Evolutionary conservation across 2,888 invertebrate genomes (phyloP), one percentile per base, ranked within the genome.

Genomic region (Pherbina coryleti): DNA sequence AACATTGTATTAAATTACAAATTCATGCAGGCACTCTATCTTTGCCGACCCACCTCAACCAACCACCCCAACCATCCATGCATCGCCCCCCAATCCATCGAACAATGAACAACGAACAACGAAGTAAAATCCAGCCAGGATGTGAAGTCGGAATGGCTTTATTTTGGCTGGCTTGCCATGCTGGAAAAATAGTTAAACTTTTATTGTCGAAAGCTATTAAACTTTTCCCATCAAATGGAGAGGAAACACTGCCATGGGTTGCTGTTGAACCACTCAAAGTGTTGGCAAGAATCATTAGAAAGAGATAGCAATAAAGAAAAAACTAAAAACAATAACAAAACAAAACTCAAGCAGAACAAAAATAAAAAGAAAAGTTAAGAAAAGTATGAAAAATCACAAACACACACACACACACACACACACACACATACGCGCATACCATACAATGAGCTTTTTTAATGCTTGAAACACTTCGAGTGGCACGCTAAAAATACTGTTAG

Each of bases 181-280:
- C 25, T 69, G 49, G 19, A 11, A 69, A 51, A 85, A 85, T 85
- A 82, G 84, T 84, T 84, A 82, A 85, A 85, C 84, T 86, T 86
- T 85, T 85, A 86, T 86, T 86, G 85, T 85, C 82, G 85, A 85
- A 86, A 84, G 85, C 85, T 84, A 86, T 86, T 86, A 86, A 86
- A 86, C 86, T 86, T 86, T 86, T 86, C 82, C 85, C 85, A 86
- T 86, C 86, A 86, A 83, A 80, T 37, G 57, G 5, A 71, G 71
- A 44, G 51, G 44, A 69, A 22, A 44, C n/a, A 22, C n/a, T 34
- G 2, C 28, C 31, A 69, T 69, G 69, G 34, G 7, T 25, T 5
- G 28, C 31, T 34, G 64, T 25, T 34, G 64, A 64, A 31, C 64
- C 19, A 22, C 19, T 55, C 55, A 22, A 11, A 22, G 8, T 55